These are phyloP conservation scores for Pachypanchax playfairii DNA, from an alignment of 2,113 vertebrate species.

Conservation along the genomic window DNA sequence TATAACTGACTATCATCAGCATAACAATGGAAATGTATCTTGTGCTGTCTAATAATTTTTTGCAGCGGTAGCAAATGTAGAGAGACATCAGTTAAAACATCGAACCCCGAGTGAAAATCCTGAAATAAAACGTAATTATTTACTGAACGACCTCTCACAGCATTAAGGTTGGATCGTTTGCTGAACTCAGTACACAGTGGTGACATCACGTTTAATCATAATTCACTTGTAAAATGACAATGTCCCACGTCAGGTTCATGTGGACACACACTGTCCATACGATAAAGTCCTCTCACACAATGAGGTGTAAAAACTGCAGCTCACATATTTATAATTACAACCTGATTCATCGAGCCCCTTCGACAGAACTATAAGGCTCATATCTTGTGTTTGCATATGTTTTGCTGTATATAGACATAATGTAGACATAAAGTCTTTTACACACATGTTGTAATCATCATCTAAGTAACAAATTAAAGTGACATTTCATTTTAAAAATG, in stretches of 20 bases:
- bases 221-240: conserved; percentile 32
- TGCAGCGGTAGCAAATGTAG: too few relatives aligned
- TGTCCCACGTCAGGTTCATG: too few relatives aligned
- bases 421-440: conserved; percentile 6
- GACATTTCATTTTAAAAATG: conserved; percentile 54
- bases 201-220: not conserved
- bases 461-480: conserved; percentile 49
- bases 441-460: conserved; percentile 21
- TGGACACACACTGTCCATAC: conserved; percentile 14
- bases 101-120: too few relatives aligned
- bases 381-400: not conserved
- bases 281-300: conserved; percentile 46
- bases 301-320: conserved; percentile 32
- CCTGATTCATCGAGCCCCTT: conserved; percentile 17
- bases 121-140: too few relatives aligned
- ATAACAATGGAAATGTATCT: too few relatives aligned
- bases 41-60: too few relatives aligned
- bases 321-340: conserved; percentile 35
- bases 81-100: too few relatives aligned
- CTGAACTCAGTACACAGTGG: too few relatives aligned
- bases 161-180: too few relatives aligned
- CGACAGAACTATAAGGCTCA: conserved; percentile 11
- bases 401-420: not conserved
- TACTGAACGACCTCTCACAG: too few relatives aligned
- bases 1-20: too few relatives aligned